A percentile compares a stretch with the other conserved stretches of the same genome.
Evolutionary conservation across 2,888 invertebrate genomes (phyloP).

Genomic region (Lasioglossum vierecki): DNA sequence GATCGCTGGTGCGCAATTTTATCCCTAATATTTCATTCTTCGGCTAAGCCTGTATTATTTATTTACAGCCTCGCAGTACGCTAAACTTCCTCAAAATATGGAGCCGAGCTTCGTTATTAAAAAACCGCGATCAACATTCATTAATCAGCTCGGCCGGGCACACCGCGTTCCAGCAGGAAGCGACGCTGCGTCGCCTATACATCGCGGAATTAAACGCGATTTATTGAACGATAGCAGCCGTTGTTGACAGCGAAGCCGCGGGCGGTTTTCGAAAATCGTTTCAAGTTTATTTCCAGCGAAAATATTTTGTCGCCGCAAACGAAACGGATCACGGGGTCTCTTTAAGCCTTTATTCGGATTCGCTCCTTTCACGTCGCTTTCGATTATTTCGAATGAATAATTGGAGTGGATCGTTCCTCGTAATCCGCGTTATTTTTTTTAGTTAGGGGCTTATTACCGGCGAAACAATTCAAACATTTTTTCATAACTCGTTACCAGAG

Average conservation of each 20-base stretch:
- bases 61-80: background rate
- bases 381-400: conserved; percentile 18
- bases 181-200: background rate
- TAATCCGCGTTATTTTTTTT: conserved; percentile 8
- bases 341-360: background rate
- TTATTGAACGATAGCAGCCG: conserved; percentile 7
- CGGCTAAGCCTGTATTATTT: background rate
- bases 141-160: background rate
- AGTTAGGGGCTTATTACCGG: too few relatives aligned
- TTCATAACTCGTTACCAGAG: too few relatives aligned
- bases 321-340: background rate
- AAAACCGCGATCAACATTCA: background rate
- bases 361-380: background rate
- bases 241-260: background rate
- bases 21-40: background rate
- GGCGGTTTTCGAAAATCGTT: conserved; percentile 22
- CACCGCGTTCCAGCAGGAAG: background rate
- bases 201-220: background rate
- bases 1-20: background rate
- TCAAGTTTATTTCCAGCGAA: background rate
- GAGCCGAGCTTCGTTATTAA: background rate
- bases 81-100: background rate
- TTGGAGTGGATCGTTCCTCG: conserved; percentile 11
- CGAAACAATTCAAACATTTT: too few relatives aligned
- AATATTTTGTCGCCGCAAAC: background rate